These are phyloP conservation scores for Lochmaea capreae DNA, from an alignment of 2,888 invertebrate species.

Conservation along the genomic window DNA sequence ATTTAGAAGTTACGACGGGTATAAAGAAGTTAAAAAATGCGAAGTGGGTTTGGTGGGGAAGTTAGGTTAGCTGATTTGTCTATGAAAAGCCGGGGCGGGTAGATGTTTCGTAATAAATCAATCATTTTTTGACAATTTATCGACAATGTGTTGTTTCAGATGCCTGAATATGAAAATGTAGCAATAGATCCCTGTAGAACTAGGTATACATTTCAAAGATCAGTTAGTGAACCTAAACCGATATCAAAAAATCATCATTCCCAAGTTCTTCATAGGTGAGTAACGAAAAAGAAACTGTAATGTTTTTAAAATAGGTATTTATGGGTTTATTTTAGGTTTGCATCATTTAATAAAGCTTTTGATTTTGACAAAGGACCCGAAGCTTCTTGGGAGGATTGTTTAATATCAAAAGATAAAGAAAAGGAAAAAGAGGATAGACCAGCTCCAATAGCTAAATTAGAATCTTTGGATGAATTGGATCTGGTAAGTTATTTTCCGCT, in stretches of 20 bases:
- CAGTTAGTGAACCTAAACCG: constrained; percentile 66
- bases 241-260: constrained; percentile 63
- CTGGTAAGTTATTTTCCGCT: constrained; percentile 62
- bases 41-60: no score
- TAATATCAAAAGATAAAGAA: constrained; percentile 54
- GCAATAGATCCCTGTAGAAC: constrained; percentile 59
- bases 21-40: no score
- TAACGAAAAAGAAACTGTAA: constrained; percentile 23
- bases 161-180: constrained; percentile 64
- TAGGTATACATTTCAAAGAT: constrained; percentile 63
- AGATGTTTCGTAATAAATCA: not conserved
- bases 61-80: no score
- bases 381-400: constrained; percentile 54
- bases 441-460: constrained; percentile 75
- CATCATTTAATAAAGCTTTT: constrained; percentile 64
- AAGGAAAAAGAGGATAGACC: constrained; percentile 61
- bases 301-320: no score
- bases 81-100: no score
- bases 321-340: constrained; percentile 58
- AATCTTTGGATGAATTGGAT: constrained; percentile 74
- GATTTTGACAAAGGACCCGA: constrained; percentile 61
- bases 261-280: constrained; percentile 64
- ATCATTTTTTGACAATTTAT: not conserved
- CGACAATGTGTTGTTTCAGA: constrained; percentile 49
- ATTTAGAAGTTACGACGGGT: no score